phyloP scores from a whole-genome alignment of 2,113 vertebrate species.

The Manacus vitellinus region DNA sequence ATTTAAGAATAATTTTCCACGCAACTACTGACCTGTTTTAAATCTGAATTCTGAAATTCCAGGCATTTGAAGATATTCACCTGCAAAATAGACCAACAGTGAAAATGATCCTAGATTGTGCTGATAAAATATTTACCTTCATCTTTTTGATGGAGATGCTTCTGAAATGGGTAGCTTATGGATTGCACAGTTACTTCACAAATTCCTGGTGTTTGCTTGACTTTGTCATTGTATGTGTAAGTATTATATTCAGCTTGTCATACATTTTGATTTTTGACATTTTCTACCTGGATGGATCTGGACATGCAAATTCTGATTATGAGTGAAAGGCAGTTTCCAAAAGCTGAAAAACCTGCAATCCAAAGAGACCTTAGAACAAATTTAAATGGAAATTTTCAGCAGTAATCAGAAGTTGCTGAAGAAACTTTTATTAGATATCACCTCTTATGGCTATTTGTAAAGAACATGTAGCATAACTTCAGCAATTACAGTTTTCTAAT shows the following conservation, averaged over 20 bases:
- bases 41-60: slow-evolving; percentile 38
- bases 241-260: slow-evolving; percentile 27
- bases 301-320: not conserved
- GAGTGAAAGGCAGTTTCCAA: not conserved
- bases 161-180: slow-evolving; percentile 94
- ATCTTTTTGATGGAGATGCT: slow-evolving; percentile 93
- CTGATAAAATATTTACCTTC: slow-evolving; percentile 90
- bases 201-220: slow-evolving; percentile 96
- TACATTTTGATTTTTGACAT: not conserved
- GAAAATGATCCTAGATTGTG: slow-evolving; percentile 80
- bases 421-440: not conserved
- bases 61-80: slow-evolving; percentile 94
- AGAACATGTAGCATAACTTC: not conserved
- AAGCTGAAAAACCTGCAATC: not conserved
- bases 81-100: slow-evolving; percentile 74
- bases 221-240: slow-evolving; percentile 90
- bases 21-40: not conserved
- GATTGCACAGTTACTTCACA: slow-evolving; percentile 93
- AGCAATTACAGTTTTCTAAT: not conserved
- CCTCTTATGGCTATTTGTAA: not conserved
- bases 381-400: not conserved
- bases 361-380: not conserved
- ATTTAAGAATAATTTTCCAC: not conserved
- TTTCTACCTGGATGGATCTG: not conserved
- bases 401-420: not conserved